Evolutionary conservation across 2,113 vertebrate genomes (phyloP).

Genomic region (Phalacrocorax carbo): DNA sequence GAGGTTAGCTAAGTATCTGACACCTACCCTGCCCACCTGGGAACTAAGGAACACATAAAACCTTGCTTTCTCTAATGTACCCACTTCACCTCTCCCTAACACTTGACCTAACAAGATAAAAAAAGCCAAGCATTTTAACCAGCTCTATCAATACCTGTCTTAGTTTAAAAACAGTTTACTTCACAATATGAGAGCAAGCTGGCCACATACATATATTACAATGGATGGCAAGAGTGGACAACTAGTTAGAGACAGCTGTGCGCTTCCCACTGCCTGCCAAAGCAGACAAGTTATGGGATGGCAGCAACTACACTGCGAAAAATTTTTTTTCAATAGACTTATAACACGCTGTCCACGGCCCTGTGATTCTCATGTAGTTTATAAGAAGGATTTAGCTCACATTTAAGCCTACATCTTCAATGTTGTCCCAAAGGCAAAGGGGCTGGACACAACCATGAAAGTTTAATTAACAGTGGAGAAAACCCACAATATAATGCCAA

Average conservation of each 20-base stretch:
- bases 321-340: not conserved
- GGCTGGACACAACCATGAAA: not conserved
- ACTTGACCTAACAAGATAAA: not conserved
- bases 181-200: not conserved
- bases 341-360: fast-evolving
- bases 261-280: not conserved
- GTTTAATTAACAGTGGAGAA: not conserved
- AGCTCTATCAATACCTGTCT: not conserved
- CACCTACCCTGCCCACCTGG: not conserved
- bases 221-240: not conserved
- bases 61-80: not conserved
- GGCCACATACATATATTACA: not conserved
- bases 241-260: not conserved
- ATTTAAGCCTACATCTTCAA: not conserved
- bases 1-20: not conserved
- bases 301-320: not conserved
- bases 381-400: not conserved
- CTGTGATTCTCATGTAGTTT: not conserved
- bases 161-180: not conserved
- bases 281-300: not conserved
- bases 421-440: not conserved
- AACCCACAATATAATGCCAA: not conserved
- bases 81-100: not conserved
- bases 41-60: not conserved
- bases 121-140: not conserved